Evolutionary conservation across 2,113 vertebrate genomes (phyloP).

Genomic region (Hydrochoerus hydrochaeris): DNA sequence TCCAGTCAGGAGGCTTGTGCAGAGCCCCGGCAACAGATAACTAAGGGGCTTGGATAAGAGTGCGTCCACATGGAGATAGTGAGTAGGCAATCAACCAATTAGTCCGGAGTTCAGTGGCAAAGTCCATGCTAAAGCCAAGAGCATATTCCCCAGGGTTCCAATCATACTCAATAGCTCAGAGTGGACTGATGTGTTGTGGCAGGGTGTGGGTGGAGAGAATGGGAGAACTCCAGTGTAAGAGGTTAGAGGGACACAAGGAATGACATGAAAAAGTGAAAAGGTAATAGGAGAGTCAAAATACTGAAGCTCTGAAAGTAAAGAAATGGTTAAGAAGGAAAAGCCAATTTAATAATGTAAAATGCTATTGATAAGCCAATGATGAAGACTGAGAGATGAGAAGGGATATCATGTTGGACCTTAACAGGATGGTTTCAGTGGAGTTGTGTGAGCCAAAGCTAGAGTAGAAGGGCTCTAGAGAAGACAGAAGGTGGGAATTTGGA

Average conservation of each 20-base stretch:
- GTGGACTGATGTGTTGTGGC: too few species aligned
- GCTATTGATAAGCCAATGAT: neutral
- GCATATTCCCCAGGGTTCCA: neutral
- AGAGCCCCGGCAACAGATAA: neutral
- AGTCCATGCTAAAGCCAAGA: neutral
- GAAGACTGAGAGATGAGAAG: neutral
- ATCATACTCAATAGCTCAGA: neutral
- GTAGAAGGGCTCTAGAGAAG: neutral
- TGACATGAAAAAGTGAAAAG: neutral
- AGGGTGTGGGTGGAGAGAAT: neutral
- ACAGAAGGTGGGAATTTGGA: neutral
- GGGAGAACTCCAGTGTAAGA: neutral
- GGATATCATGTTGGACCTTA: neutral
- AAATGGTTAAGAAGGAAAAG: neutral
- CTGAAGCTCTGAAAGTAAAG: neutral
- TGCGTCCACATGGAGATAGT: accelerated
- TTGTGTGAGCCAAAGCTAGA: neutral
- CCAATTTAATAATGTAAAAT: neutral
- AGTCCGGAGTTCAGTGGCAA: neutral
- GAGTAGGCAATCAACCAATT: neutral
- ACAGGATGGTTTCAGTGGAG: neutral
- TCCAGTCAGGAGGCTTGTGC: neutral
- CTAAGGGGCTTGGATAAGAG: neutral
- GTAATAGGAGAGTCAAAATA: neutral
- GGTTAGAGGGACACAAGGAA: neutral